Evolutionary conservation across 2,797 vertebrate species (phyloP), one percentile per base, ranked within the genome.

Genomic region (Acanthurus tractus): DNA sequence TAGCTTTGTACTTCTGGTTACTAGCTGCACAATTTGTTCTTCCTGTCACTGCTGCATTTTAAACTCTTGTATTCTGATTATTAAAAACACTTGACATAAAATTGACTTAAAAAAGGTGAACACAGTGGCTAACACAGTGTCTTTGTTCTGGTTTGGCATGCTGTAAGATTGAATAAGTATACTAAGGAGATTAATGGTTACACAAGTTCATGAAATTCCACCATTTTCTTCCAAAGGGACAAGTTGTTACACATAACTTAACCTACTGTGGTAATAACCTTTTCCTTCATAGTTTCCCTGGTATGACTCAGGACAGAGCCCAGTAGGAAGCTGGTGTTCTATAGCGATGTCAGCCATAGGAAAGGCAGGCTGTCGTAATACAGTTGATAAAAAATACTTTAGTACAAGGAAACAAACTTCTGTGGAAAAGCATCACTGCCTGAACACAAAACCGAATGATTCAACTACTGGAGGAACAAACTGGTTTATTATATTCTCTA

Each of bases 161-260:
- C 58, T 79, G 52, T 70, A 49, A 55, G 67, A 78, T 4, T 82
- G 74, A 83, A 74, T 74, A 79, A 81, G 63, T 78, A 75, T 58
- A 75, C 62, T 70, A 84, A 93, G 84, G n/a, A 86, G 92, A 92
- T 92, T 91, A 91, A 83, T 70, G 48, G 74, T 93, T 91, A 91
- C 74, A 88, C 88, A 93, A 92, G 70, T 73, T 74, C 70, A 78
- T 74, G 44, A 80, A 89, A 78, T 84, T 87, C 82, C 78, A 79
- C 72, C 44, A 73, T 59, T 79, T 87, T 64, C 61, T 74, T 80
- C 57, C 74, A 59, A 52, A 79, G 36, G 68, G 67, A 82, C 62
- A 72, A 70, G 79, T 58, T 75, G 64, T 80, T 81, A 77, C 81
- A 74, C 82, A 87, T 57, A 73, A 52, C n/a, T 74, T 57, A 50